These are phyloP conservation scores for Eremobia ochroleuca DNA, from an alignment of 2,888 invertebrate genomes.

Conservation along the genomic window DNA sequence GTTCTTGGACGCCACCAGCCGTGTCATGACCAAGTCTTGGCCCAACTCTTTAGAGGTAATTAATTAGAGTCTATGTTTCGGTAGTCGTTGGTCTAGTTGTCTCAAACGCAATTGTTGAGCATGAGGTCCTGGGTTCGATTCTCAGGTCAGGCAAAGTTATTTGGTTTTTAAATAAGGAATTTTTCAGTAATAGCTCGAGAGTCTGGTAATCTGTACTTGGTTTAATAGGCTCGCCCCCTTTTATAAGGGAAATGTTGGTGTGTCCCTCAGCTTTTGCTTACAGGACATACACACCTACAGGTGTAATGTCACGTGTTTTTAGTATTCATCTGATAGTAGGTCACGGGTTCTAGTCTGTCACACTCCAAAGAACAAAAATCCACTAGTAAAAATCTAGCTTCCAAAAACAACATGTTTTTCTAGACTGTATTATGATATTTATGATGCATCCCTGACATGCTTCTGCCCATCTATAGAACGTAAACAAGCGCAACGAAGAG, in stretches of 20 bases:
- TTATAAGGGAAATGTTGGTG: not conserved
- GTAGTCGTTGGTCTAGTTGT: not conserved
- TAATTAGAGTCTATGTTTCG: not conserved
- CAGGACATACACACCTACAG: not conserved
- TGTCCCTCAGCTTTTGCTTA: not conserved
- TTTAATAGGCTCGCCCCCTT: not conserved
- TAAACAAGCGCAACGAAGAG: conserved; percentile 87
- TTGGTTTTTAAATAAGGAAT: too few species aligned
- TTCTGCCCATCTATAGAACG: conserved; percentile 75
- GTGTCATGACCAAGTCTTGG: conserved; percentile 84
- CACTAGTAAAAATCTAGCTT: not conserved
- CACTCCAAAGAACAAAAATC: not conserved
- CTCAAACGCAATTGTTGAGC: not conserved
- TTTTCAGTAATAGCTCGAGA: not conserved
- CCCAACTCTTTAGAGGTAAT: conserved; percentile 85
- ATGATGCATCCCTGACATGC: not conserved
- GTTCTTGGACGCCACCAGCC: conserved; percentile 78
- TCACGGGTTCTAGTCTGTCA: not conserved
- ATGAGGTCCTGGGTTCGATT: not conserved
- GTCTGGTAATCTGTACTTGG: not conserved
- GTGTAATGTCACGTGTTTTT: not conserved
- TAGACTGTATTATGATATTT: not conserved
- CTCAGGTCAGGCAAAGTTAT: not conserved
- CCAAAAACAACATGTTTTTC: not conserved
- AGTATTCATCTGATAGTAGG: not conserved